These are phyloP conservation scores for Petrosia ficiformis DNA, from an alignment of 37 sponge, comb jelly and placozoan genomes.

Conservation along the genomic window DNA sequence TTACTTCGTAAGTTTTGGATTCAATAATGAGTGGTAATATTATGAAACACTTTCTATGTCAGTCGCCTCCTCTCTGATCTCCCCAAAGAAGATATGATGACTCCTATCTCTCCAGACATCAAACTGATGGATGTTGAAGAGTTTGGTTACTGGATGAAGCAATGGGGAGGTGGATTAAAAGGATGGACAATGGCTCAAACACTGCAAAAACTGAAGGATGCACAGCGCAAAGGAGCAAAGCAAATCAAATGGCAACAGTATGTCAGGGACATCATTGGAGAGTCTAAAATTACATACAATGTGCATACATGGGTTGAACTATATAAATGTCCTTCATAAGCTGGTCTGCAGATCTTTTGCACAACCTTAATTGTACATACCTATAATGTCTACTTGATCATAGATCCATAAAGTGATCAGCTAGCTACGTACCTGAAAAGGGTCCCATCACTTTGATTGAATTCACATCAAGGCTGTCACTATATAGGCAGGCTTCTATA, in stretches of 20 bases:
- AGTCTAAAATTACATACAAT: background rate
- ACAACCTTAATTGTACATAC: too few relatives aligned
- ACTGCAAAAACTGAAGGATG: slow-evolving; percentile 71
- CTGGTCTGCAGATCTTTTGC: too few relatives aligned
- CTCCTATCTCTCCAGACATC: slow-evolving; percentile 18
- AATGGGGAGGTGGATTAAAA: slow-evolving; percentile 67
- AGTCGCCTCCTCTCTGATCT: slow-evolving; percentile 59
- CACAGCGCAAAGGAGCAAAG: slow-evolving; percentile 48
- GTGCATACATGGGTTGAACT: too few relatives aligned
- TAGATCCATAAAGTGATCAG: too few relatives aligned
- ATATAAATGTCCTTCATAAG: too few relatives aligned
- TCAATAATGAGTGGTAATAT: background rate
- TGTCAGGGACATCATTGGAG: background rate
- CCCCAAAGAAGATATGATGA: slow-evolving; percentile 17
- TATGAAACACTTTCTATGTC: slow-evolving; percentile 14
- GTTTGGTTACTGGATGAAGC: slow-evolving; percentile 41
- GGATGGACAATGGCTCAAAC: slow-evolving; percentile 75
- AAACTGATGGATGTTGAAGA: slow-evolving; percentile 33
- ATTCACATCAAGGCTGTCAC: too few relatives aligned
- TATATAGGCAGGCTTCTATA: too few relatives aligned
- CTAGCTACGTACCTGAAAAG: too few relatives aligned
- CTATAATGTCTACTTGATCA: too few relatives aligned
- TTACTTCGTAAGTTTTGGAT: background rate
- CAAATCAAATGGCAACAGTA: slow-evolving; percentile 78
- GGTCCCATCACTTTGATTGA: too few relatives aligned